Evolutionary conservation across 2,797 vertebrate species (phyloP), one percentile per base, ranked within the genome.

Genomic region (Dicrostonyx torquatus): DNA sequence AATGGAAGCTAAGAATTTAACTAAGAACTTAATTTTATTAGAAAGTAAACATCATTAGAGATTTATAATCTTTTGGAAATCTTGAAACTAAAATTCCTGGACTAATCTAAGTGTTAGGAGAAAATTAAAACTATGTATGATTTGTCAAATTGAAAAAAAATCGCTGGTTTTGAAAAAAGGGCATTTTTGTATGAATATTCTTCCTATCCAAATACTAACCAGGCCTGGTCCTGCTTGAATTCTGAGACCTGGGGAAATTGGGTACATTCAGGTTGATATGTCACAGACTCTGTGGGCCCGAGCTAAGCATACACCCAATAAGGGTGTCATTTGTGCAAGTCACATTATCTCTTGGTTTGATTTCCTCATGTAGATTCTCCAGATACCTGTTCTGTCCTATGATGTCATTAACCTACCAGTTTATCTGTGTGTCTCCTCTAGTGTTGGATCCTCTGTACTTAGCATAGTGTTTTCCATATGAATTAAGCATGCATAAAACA

Each of bases 51-150:
- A 62, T 64, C 18, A 79, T 5, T 92, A 34, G 77, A 96, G 53
- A 93, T 77, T 76, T 91, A 70, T 76, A 78, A 68, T 18, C 24
- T 72, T 79, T 70, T 87, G 17, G 37, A 26, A 84, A 84, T 89
- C 31, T 37, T 94, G 48, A 93, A 96, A 86, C 50, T 80, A 85
- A 87, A 95, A 76, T 43, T 29, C 90, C 29, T 86, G 6, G 37
- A 95, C 90, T 90, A 79, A 84, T 53, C 9, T 72, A 62, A 85
- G 37, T 89, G 29, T 80, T 58, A 73, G 34, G 26, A 89, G 64
- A 64, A 86, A 91, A 15, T 85, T 89, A 12, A 40, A 85, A 58
- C n/a, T 83, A 82, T 90, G 7, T 60, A 31, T 34, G 31, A 48
- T 68, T 68, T 64, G 43, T 31, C 22, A 8, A 84, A 66, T 68